phyloP scores from a whole-genome alignment of 2,888 invertebrate species.

The Tenodera sinensis region DNA sequence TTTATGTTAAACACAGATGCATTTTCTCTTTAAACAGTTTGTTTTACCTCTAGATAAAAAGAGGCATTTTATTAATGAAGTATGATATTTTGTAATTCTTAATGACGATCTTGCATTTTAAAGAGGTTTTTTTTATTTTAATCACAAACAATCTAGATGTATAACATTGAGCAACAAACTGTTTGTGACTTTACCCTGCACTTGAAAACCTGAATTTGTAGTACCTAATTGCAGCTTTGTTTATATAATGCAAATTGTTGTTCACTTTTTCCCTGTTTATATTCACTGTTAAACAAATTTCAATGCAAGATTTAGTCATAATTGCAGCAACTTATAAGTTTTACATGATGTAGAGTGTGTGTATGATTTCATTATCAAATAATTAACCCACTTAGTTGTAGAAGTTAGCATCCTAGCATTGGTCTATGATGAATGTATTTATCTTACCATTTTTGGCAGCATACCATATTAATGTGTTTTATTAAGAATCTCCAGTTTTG shows the following conservation, averaged over 20 bases:
- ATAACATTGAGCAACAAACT: neutral
- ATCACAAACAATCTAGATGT: neutral
- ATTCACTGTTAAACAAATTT: neutral
- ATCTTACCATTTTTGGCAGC: neutral
- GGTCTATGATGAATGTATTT: neutral
- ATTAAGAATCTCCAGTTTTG: neutral
- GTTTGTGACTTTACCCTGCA: neutral
- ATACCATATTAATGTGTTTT: neutral
- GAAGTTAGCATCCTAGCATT: neutral
- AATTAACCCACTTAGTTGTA: neutral
- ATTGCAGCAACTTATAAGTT: neutral
- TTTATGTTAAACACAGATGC: neutral
- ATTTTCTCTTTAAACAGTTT: neutral
- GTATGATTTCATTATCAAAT: neutral
- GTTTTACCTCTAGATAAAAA: neutral
- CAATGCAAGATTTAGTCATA: neutral
- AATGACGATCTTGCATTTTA: neutral
- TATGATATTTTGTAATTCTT: neutral
- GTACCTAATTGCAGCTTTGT: neutral
- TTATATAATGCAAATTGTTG: neutral
- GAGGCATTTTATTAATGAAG: constrained; percentile 2
- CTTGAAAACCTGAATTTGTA: neutral
- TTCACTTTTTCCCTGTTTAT: neutral
- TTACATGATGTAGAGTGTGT: neutral
- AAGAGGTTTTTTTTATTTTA: neutral